Conservation (phyloP, 2,888 invertebrate species). For the Drosophila stalkeri region DNA sequence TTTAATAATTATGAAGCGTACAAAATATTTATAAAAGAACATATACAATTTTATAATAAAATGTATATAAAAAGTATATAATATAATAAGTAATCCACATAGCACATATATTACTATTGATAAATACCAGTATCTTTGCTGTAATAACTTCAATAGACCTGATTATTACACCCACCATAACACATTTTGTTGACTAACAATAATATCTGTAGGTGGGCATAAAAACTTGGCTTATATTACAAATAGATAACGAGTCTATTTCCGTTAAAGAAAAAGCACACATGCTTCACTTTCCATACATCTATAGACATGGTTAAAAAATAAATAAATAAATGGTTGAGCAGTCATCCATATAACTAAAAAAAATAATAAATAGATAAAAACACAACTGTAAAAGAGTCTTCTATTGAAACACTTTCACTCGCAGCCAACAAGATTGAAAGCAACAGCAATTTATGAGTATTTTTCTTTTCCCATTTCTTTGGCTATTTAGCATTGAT, state of each 20-base stretch:
- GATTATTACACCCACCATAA: conserved; percentile 8
- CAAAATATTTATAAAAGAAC: neutral
- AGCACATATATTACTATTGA: too few species aligned
- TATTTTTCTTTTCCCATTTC: conserved; percentile 17
- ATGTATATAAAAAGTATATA: too few species aligned
- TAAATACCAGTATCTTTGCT: neutral
- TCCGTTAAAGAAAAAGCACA: conserved; percentile 39
- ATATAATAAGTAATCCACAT: too few species aligned
- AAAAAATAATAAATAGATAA: conserved; percentile 34
- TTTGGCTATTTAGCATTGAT: conserved; percentile 52
- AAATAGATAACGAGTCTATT: conserved; percentile 24
- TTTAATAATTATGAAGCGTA: neutral
- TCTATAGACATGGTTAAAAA: conserved; percentile 3
- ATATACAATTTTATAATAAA: neutral
- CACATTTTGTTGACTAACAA: neutral
- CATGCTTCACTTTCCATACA: conserved; percentile 44
- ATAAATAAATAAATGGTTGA: conserved; percentile 28
- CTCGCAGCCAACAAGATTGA: conserved; percentile 59
- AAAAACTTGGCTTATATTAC: conserved; percentile 22
- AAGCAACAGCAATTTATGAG: conserved; percentile 62
- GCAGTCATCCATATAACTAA: conserved; percentile 50
- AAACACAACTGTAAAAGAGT: conserved; percentile 45
- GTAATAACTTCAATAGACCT: neutral
- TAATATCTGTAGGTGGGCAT: conserved; percentile 17
- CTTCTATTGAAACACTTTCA: conserved; percentile 67